Percentiles rank a stretch among this genome's conserved stretches.
These are phyloP conservation scores for Zapornia atra DNA, from an alignment of 2,113 vertebrate genomes.

Conservation along the genomic window DNA sequence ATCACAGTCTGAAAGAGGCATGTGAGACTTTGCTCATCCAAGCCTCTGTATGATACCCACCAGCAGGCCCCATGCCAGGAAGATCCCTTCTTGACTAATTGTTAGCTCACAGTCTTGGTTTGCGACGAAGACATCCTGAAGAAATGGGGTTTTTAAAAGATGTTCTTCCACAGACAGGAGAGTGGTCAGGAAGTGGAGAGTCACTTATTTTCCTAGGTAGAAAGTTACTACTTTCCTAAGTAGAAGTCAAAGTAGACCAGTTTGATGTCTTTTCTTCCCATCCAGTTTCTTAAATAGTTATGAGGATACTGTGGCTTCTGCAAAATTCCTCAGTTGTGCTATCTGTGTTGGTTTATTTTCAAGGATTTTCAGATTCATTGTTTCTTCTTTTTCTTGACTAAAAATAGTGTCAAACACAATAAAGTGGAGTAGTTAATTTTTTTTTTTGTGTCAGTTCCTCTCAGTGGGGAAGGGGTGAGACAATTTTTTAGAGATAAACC, in stretches of 20 bases:
- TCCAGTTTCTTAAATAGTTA: background rate
- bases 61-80: background rate
- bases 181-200: background rate
- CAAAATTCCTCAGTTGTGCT: background rate
- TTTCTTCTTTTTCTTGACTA: background rate
- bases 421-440: background rate
- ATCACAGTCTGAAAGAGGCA: slow-evolving; percentile 30
- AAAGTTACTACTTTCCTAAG: background rate
- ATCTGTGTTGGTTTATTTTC: background rate
- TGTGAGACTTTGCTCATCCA: slow-evolving; percentile 36
- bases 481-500: background rate
- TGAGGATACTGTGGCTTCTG: background rate
- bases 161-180: background rate
- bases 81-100: background rate
- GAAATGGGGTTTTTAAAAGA: background rate
- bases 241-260: background rate
- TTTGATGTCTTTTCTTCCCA: background rate
- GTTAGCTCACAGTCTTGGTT: background rate
- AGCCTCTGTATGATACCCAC: background rate
- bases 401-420: background rate
- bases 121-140: background rate
- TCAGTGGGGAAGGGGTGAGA: background rate
- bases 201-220: background rate
- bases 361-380: background rate
- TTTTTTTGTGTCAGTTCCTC: background rate